phyloP scores from a whole-genome alignment of 2,888 invertebrate genomes.

The Bombylius discolor region DNA sequence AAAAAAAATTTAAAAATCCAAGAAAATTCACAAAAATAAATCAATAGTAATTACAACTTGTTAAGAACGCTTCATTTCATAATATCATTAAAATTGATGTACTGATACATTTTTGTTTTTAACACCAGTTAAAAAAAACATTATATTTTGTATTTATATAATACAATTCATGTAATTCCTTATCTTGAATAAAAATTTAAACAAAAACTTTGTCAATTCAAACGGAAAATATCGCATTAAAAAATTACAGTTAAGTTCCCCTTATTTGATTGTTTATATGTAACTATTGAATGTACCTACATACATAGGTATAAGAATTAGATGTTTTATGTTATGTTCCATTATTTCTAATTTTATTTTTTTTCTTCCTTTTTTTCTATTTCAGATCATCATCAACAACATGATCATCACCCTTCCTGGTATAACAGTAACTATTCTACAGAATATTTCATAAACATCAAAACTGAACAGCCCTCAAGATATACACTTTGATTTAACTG shows the following conservation, averaged over 20 bases:
- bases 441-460: neutral
- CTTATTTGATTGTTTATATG: conserved; percentile 6
- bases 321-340: neutral
- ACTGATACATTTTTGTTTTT: no score
- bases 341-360: neutral
- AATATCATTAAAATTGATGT: no score
- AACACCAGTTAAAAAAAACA: no score
- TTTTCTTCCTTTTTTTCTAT: neutral
- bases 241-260: conserved; percentile 20
- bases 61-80: no score
- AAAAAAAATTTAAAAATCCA: no score
- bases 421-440: neutral
- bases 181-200: neutral
- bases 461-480: neutral
- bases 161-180: no score
- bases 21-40: no score
- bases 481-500: conserved; percentile 6
- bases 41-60: no score
- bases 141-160: no score
- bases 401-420: neutral
- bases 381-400: no score
- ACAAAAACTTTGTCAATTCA: conserved; percentile 12
- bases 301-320: conserved; percentile 12
- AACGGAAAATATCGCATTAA: conserved; percentile 22
- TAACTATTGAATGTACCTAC: conserved; percentile 7